A percentile compares a stretch with the other conserved stretches of the same genome.
phyloP scores from a whole-genome alignment of 2,888 invertebrate species.

The Anticlea derivata region DNA sequence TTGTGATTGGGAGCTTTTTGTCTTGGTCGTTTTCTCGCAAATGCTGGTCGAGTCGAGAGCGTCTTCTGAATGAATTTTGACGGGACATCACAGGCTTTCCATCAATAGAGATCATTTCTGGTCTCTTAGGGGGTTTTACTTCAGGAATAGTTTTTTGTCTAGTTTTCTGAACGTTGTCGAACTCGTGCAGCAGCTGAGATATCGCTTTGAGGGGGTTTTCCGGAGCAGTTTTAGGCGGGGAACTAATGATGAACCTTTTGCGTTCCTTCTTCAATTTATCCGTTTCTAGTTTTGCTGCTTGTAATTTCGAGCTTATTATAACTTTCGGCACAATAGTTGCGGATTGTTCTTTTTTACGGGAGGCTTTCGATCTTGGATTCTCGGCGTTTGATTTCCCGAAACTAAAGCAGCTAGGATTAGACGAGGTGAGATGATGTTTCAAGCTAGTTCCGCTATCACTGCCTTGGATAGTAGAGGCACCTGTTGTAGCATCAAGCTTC shows the following conservation, averaged over 20 bases:
- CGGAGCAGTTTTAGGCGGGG: slow-evolving; percentile 37
- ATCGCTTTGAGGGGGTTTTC: slow-evolving; percentile 72
- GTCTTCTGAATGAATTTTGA: slow-evolving; percentile 43
- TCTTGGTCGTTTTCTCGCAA: slow-evolving; percentile 40
- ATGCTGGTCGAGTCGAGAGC: slow-evolving; percentile 50
- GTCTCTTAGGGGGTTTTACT: slow-evolving; percentile 46
- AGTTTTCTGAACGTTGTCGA: slow-evolving; percentile 66
- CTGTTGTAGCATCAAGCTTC: slow-evolving; percentile 32
- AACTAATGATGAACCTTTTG: slow-evolving; percentile 40
- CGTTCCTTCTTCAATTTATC: slow-evolving; percentile 50
- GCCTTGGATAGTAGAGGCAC: slow-evolving; percentile 45
- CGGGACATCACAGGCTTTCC: slow-evolving; percentile 38
- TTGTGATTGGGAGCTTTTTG: slow-evolving; percentile 27
- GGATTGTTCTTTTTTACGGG: slow-evolving; percentile 38
- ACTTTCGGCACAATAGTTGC: slow-evolving; percentile 60
- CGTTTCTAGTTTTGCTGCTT: slow-evolving; percentile 41
- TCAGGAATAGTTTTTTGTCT: slow-evolving; percentile 50
- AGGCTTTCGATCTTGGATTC: slow-evolving; percentile 22
- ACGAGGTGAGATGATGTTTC: slow-evolving; percentile 57
- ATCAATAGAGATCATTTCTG: slow-evolving; percentile 43
- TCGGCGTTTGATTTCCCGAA: slow-evolving; percentile 47
- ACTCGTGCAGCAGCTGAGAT: slow-evolving; percentile 67
- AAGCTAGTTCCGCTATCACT: slow-evolving; percentile 68
- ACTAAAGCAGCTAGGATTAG: slow-evolving; percentile 57
- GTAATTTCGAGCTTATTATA: slow-evolving; percentile 58